phyloP scores from a whole-genome alignment of 2,888 invertebrate species.

The Cantharis lateralis region DNA sequence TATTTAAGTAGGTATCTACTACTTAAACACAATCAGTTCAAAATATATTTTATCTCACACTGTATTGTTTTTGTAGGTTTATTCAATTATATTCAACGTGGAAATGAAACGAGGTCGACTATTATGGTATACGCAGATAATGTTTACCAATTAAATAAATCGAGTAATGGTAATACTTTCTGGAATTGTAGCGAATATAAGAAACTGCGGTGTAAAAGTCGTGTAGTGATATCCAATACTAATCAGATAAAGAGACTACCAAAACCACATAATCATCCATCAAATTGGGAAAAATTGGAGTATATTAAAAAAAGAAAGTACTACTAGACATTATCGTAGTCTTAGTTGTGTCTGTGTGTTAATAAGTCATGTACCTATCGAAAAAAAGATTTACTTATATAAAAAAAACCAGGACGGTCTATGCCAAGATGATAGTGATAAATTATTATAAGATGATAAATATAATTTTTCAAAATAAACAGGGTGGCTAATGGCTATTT shows the following conservation, averaged over 20 bases:
- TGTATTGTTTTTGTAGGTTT: background rate
- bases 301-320: slow-evolving; percentile 15
- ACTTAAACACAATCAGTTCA: background rate
- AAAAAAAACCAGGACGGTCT: too few relatives aligned
- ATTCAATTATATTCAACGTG: slow-evolving; percentile 25
- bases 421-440: too few relatives aligned
- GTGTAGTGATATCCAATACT: slow-evolving; percentile 32
- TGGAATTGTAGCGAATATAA: slow-evolving; percentile 41
- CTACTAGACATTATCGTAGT: background rate
- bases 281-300: slow-evolving; percentile 33
- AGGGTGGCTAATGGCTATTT: too few relatives aligned
- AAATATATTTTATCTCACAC: background rate
- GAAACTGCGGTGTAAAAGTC: slow-evolving; percentile 34
- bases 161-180: slow-evolving; percentile 33
- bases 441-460: too few relatives aligned
- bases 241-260: slow-evolving; percentile 22
- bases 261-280: slow-evolving; percentile 31
- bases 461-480: too few relatives aligned
- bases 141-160: slow-evolving; percentile 37
- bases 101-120: slow-evolving; percentile 34
- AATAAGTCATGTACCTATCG: too few relatives aligned
- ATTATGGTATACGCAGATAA: slow-evolving; percentile 36
- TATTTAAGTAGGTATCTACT: background rate
- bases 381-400: too few relatives aligned
- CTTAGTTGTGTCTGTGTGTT: too few relatives aligned